Percentiles rank a stretch among this genome's conserved stretches.
Evolutionary conservation across 2,113 vertebrate genomes (phyloP).

Genomic region (Lampris incognitus): DNA sequence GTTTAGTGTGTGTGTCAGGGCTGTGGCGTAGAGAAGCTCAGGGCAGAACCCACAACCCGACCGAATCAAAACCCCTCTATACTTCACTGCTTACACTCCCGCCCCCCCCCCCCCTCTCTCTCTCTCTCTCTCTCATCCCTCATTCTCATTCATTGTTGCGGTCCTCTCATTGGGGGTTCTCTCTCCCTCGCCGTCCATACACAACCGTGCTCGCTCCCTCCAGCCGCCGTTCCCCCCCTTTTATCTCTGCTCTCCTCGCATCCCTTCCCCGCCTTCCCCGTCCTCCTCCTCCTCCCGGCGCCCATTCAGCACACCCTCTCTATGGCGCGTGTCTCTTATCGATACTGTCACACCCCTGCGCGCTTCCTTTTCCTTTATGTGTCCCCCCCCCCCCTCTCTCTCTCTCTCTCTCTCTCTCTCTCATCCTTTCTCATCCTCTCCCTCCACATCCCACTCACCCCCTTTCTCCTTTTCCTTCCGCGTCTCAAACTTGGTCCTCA

Average conservation of each 20-base stretch:
- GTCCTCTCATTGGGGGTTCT: background rate
- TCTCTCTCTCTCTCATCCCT: slow-evolving; percentile 35
- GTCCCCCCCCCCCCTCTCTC: slow-evolving; percentile 17
- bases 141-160: slow-evolving; percentile 33
- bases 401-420: slow-evolving; percentile 17
- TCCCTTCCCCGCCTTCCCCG: no score
- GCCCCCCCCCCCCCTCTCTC: slow-evolving; percentile 6
- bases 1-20: slow-evolving; percentile 45
- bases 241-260: slow-evolving; percentile 17
- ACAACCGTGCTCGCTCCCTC: slow-evolving; percentile 13
- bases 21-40: slow-evolving; percentile 10
- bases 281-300: slow-evolving; percentile 8
- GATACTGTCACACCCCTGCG: no score
- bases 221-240: slow-evolving; percentile 3
- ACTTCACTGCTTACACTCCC: background rate
- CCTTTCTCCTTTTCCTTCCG: slow-evolving; percentile 37
- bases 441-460: slow-evolving; percentile 49
- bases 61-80: slow-evolving; percentile 35
- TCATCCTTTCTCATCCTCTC: slow-evolving; percentile 26
- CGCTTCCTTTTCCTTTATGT: no score
- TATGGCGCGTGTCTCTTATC: no score
- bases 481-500: slow-evolving; percentile 3
- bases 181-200: slow-evolving; percentile 3
- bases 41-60: slow-evolving; percentile 21
- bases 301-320: slow-evolving; percentile 57